Evolutionary conservation across 2,888 invertebrate genomes (phyloP), one percentile per base, ranked within the genome.

Genomic region (Calameuta pallipes): DNA sequence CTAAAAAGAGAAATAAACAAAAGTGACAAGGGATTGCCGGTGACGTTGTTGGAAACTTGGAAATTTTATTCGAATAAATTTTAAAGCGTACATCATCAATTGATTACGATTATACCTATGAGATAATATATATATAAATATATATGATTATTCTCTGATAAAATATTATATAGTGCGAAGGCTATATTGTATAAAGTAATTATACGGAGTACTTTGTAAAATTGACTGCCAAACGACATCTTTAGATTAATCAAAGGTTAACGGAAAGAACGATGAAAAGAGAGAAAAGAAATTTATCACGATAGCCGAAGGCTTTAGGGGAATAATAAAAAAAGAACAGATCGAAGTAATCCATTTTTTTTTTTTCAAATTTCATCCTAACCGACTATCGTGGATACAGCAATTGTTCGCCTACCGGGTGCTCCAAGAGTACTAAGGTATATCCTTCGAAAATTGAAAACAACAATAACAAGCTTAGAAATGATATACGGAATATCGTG

Each of bases 1-100:
- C 80, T 79, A 81, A 81, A 81, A 83, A 75, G 56, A 56, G 23
- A 56, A 41, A 41, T 41, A 41, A 41, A 78, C 79, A 78, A 78
- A 76, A 77, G 73, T 74, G 77, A 68, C 78, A 80, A 81, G 78
- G 81, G 80, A 78, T 80, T 74, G 36, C 68, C 77, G 68, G 79
- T 82, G 79, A 80, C 78, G 82, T 89, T 89, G 88, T 89, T 89
- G 88, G 84, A 76, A 79, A 85, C 80, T 85, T 86, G 83, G 80
- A 89, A 86, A 89, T 88, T 89, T 89, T 89, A 89, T 86, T 56
- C 83, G 82, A 69, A 15, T 81, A 75, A 34, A 77, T 75, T 74
- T 75, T 74, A 30, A 75, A 56, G 23, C 23, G 23, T 56, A 56
- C 23, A 56, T 56, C 23, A 56, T 23, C 56, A 30, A 36, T 30